Evolutionary conservation across 2,113 vertebrate species (phyloP), one percentile per base, ranked within the genome.

Genomic region (Chinchilla lanigera): DNA sequence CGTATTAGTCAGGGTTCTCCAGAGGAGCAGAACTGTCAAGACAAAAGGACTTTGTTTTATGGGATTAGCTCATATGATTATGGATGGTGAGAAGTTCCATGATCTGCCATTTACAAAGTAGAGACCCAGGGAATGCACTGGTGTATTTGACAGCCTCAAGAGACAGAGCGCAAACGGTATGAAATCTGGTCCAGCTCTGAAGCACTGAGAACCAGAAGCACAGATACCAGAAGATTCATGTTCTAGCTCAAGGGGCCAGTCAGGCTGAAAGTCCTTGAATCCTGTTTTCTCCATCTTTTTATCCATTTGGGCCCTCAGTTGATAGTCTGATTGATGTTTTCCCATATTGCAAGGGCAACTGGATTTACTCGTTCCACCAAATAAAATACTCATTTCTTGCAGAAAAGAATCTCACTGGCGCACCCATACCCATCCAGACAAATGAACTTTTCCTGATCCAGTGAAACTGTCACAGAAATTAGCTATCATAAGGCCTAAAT

Each of bases 161-260:
- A 22, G 17, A 7, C 17, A 50, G n/a, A 82, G 0, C 56, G 7
- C 2, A 7, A 47, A 28, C 16, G 16, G 1, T 38, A 20, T n/a
- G 56, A 50, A 56, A 56, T 47, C 9, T 16, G 13, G 3, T 44
- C 5, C 33, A 19, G 4, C 1, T 41, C 1, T 38, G 44, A 89
- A 75, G 35, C 12, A 7, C 3, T 52, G 10, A 73, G 56, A 63
- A 89, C 6, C 28, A 63, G 20, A 10, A 84, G 28, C 13, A 54
- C 24, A 6, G 5, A 14, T 1, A 16, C 14, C n/a, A 63, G 22
- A 5, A 69, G 38, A 41, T 44, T 77, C 28, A 77, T 30, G 3
- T 58, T 4, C 26, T 28, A 54, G 28, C 38, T 58, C 30, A 84
- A 94, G 14, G 26, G 38, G 3, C 13, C 69, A 65, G 4, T 44